Base-by-base conservation (phyloP, 2,888 invertebrate species). In the Notocelia uddmanniana region DNA sequence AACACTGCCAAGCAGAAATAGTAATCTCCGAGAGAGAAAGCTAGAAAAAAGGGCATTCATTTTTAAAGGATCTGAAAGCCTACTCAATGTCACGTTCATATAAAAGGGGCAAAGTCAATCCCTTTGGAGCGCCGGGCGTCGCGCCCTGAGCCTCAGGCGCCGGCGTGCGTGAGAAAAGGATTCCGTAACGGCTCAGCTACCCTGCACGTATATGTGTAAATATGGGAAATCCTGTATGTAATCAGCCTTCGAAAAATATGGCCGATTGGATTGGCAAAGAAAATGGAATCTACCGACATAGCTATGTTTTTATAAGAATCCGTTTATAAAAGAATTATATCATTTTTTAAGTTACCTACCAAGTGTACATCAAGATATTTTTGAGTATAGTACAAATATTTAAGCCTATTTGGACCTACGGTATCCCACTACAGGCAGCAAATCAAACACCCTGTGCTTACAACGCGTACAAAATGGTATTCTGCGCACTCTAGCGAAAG, bases 71-170 rank as follows among this genome's bases (percentile, higher is more conserved):
- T 60, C 45, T 68, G 55, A 72, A 68, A 68, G 60, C 68, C 67
- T 52, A 54, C 60, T 72, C 72, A 68, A 66, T 72, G 72, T 68
- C 72, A 72, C 60, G 67, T 68, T 68, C 60, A 48, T 66, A 52
- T 67, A 67, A 72, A 71, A 71, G 67, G 71, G 31, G 21, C 54
- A 71, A 72, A 72, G 72, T 69, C 52, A 45, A 63, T 48, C 67
- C 54, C 72, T 72, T 68, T 67, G 50, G 67, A 67, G 59, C 48
- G 48, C 13, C 3, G 62, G n/a, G 67, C 68, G 48, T 34, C 19
- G 55, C 55, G 72, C 68, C 45, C 2, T 8, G 60, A 9, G 66
- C 66, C 59, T 31, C 21, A 48, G 72, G 72, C 67, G 67, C 68
- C 68, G 62, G 72, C 62, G 13, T 72, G 62, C 68, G 60, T 62